Percentiles rank a stretch among this genome's conserved stretches.
phyloP scores from a whole-genome alignment of 2,888 invertebrate species.

The Mimumesa dahlbomi region DNA sequence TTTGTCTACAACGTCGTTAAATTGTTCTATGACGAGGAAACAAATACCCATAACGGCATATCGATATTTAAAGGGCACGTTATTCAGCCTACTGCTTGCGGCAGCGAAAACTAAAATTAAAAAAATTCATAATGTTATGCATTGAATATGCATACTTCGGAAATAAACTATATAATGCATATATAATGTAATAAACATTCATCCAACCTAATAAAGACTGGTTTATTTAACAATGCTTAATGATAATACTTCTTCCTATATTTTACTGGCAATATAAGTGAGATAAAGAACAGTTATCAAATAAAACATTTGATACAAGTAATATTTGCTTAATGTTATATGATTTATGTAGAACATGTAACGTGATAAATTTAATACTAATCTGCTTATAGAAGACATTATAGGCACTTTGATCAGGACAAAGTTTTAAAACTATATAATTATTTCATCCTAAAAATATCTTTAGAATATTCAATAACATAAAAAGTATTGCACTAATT shows the following conservation, averaged over 20 bases:
- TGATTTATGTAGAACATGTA: too few species aligned
- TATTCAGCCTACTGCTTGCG: not conserved
- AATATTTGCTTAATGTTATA: too few species aligned
- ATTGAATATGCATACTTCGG: constrained; percentile 9
- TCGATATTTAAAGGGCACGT: not conserved
- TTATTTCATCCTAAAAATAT: too few species aligned
- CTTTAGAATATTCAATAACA: too few species aligned
- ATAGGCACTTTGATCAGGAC: too few species aligned
- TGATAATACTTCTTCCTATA: constrained; percentile 1
- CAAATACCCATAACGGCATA: not conserved
- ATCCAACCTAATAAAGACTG: constrained; percentile 10
- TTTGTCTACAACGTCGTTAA: constrained; percentile 22
- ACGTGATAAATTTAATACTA: too few species aligned
- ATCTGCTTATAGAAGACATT: too few species aligned
- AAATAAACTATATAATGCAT: constrained; percentile 21
- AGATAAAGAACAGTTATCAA: too few species aligned
- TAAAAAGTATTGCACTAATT: not conserved
- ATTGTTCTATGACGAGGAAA: not conserved
- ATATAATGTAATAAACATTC: constrained; percentile 16
- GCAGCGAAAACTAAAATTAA: constrained; percentile 1
- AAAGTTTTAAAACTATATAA: too few species aligned
- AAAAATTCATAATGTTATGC: constrained; percentile 10
- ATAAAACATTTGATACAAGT: too few species aligned
- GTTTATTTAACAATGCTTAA: constrained; percentile 1
- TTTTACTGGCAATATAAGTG: too few species aligned